phyloP scores from a whole-genome alignment of 2,888 invertebrate species.

The Scaeva pyrastri region DNA sequence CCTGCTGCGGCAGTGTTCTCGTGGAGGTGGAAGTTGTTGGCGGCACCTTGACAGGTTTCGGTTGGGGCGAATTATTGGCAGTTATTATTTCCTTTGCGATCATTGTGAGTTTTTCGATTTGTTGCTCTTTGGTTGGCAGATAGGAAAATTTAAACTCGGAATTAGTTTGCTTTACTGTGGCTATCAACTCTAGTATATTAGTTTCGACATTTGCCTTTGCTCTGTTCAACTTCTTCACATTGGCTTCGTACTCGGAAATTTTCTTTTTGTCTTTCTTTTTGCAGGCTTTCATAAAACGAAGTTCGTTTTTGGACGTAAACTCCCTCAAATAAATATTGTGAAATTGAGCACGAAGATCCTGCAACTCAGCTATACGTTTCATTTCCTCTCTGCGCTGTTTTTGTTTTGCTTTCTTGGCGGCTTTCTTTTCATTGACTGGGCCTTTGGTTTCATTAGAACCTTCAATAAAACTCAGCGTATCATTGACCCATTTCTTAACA shows the following conservation, averaged over 20 bases:
- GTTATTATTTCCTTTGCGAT: constrained; percentile 69
- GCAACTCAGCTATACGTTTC: constrained; percentile 82
- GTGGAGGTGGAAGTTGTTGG: constrained; percentile 47
- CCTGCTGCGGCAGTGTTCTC: constrained; percentile 64
- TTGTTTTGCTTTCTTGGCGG: constrained; percentile 83
- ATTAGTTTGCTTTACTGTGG: constrained; percentile 82
- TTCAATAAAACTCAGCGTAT: constrained; percentile 82
- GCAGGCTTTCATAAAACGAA: constrained; percentile 80
- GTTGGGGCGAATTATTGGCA: constrained; percentile 16
- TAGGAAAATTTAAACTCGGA: constrained; percentile 83
- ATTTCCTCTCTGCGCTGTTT: constrained; percentile 83
- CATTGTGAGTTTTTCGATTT: constrained; percentile 80
- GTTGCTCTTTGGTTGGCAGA: constrained; percentile 83
- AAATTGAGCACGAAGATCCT: constrained; percentile 82
- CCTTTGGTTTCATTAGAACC: constrained; percentile 77
- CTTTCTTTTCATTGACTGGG: constrained; percentile 82
- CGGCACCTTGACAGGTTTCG: constrained; percentile 18
- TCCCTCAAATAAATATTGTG: constrained; percentile 83
- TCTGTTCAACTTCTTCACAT: constrained; percentile 82
- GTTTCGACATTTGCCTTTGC: constrained; percentile 83
- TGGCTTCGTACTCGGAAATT: constrained; percentile 81
- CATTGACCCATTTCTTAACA: constrained; percentile 83
- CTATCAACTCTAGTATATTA: constrained; percentile 82
- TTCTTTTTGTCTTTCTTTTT: constrained; percentile 82
- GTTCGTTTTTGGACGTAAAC: constrained; percentile 81